Base-by-base conservation (phyloP, 64 coral and sea anemone genomes). In the Montipora foliosa region DNA sequence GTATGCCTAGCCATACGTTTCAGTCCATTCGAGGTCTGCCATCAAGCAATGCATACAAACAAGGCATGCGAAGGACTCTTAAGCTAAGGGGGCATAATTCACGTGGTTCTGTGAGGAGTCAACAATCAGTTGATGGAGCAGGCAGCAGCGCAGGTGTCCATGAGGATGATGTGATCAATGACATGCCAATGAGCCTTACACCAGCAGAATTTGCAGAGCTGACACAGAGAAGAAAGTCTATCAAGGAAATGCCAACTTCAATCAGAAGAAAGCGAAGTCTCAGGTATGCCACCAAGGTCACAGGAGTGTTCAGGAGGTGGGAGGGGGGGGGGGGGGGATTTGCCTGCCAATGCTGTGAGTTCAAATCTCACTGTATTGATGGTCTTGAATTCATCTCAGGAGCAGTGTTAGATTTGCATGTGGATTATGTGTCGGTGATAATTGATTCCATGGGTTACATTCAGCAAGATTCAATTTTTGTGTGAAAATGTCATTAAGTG, bases 211-310 rank as follows among this genome's bases (percentile, higher is more conserved):
- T 82, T 98, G 89, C 93, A 19, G 79, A 95, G 20, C 44, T 98
- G 62, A 89, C 94, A 79, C 67, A 93, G 15, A 80, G 93, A 14
- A 90, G 88, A 48, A 92, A 84, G 24, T 81, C 88, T 29, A 91
- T 98, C 22, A 98, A 98, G 57, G 96, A 98, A 76, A 91, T 98
- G 78, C 93, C 96, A 29, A 98, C 96, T 15, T 94, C 96, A 51
- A 98, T 98, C 8, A 89, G 89, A 73, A 86, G 96, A 73, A 98
- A 98, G 48, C 93, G 89, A 51, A 95, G 78, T 78, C 66, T 98
- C 46, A 94, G 87, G 96, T 92, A 50, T 74, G 77, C 88, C 14
- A 11, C 3, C 4, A 13, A 64, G 53, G 53, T 57, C 53, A 11
- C 3, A 57, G 53, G 11, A 37, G 29, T 37, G 29, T 37, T 37